These are phyloP conservation scores for Tauraco hartlaubi DNA, from an alignment of 2,797 vertebrate genomes.

Conservation along the genomic window DNA sequence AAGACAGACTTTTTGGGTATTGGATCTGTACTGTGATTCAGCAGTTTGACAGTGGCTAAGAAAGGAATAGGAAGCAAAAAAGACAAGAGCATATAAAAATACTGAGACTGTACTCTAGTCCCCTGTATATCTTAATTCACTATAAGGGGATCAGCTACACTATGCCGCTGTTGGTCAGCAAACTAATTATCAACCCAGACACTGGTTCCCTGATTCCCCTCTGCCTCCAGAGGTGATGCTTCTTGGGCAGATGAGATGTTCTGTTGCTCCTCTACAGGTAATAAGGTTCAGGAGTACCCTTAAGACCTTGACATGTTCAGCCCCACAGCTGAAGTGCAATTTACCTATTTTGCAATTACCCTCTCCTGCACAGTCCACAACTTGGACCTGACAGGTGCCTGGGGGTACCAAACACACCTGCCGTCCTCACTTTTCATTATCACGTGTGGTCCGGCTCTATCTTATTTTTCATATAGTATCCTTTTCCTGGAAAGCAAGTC, in stretches of 20 bases:
- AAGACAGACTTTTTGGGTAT: neutral
- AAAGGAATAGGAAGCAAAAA: neutral
- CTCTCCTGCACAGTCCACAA: neutral
- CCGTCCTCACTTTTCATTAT: neutral
- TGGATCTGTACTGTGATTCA: neutral
- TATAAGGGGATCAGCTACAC: rapidly evolving
- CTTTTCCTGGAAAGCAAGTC: neutral
- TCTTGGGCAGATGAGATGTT: neutral
- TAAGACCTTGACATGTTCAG: neutral
- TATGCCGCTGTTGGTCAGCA: neutral
- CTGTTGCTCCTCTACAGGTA: neutral
- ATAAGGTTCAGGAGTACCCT: neutral
- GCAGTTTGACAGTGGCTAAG: neutral
- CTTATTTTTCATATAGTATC: neutral
- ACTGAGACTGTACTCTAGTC: neutral
- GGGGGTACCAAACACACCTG: neutral
- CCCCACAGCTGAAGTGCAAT: neutral
- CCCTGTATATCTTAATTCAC: neutral
- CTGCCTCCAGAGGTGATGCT: neutral
- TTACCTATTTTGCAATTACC: neutral
- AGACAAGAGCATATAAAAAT: neutral
- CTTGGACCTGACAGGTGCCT: neutral
- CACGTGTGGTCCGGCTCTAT: neutral
- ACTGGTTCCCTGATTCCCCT: neutral
- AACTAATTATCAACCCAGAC: neutral